Conservation (phyloP, 2,797 vertebrate species). For the Peromyscus melanophrys region DNA sequence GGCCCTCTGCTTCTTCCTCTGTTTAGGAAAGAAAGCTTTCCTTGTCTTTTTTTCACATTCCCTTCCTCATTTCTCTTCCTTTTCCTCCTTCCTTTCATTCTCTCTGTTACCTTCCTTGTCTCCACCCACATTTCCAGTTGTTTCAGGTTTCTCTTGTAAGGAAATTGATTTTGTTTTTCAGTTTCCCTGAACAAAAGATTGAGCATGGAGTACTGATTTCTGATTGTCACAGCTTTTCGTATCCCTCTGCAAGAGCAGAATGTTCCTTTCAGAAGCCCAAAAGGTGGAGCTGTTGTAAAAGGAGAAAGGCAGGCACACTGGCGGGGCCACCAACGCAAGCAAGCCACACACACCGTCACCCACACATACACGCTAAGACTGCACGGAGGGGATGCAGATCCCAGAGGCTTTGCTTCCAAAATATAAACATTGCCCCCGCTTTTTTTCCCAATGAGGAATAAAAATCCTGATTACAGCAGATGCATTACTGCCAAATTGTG, state of each 20-base stretch:
- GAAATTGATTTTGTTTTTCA: neutral
- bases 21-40: slow-evolving; percentile 23
- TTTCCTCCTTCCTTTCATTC: neutral
- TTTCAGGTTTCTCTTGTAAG: neutral
- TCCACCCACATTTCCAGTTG: neutral
- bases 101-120: neutral
- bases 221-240: neutral
- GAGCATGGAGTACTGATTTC: slow-evolving; percentile 63
- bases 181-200: slow-evolving; percentile 75
- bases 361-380: slow-evolving; percentile 41
- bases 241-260: slow-evolving; percentile 72
- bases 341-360: neutral
- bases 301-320: slow-evolving; percentile 70
- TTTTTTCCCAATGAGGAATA: slow-evolving; percentile 87
- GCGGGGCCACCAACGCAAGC: neutral
- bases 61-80: rapidly evolving
- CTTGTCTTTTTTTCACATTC: neutral
- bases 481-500: slow-evolving; percentile 89
- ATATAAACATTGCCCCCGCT: slow-evolving; percentile 81
- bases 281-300: slow-evolving; percentile 91
- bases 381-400: slow-evolving; percentile 74
- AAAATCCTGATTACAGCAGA: slow-evolving; percentile 90
- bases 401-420: slow-evolving; percentile 84
- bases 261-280: slow-evolving; percentile 85
- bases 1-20: slow-evolving; percentile 61